Evolutionary conservation across 2,797 vertebrate species (phyloP).

Genomic region (Buceros bicornis): DNA sequence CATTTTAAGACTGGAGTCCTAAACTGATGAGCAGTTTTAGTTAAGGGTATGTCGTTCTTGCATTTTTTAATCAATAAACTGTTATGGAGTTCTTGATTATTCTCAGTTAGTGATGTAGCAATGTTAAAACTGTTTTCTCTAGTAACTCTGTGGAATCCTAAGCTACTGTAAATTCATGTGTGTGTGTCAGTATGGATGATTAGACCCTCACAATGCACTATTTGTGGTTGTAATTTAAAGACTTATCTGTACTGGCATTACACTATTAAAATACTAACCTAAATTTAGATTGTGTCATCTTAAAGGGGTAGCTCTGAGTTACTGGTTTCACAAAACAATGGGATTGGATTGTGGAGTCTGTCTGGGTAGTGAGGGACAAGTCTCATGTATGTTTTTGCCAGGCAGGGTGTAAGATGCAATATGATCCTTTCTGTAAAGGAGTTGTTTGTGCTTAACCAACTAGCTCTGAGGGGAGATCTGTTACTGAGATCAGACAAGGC

Average conservation of each 20-base stretch:
- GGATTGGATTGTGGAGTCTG: no score
- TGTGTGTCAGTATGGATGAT: not conserved
- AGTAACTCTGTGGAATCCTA: not conserved
- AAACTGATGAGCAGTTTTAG: not conserved
- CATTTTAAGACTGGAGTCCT: not conserved
- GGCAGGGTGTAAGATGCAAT: not conserved
- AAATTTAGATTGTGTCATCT: not conserved
- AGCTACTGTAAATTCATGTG: not conserved
- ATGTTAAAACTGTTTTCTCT: not conserved
- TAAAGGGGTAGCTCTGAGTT: not conserved
- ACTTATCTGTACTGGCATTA: not conserved
- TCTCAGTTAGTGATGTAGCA: not conserved
- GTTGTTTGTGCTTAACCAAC: not conserved
- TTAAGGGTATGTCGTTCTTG: not conserved
- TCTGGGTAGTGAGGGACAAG: not conserved
- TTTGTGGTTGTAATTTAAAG: not conserved
- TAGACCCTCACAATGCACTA: not conserved
- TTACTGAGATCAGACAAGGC: not conserved
- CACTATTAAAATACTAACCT: not conserved
- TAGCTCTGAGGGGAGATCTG: not conserved
- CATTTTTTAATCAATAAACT: conserved; percentile 32
- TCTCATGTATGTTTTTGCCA: not conserved
- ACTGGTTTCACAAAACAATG: not conserved
- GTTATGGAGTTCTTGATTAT: not conserved
- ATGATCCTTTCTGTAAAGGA: not conserved